These are phyloP conservation scores for Lagria hirta DNA, from an alignment of 2,888 invertebrate species.

Conservation along the genomic window DNA sequence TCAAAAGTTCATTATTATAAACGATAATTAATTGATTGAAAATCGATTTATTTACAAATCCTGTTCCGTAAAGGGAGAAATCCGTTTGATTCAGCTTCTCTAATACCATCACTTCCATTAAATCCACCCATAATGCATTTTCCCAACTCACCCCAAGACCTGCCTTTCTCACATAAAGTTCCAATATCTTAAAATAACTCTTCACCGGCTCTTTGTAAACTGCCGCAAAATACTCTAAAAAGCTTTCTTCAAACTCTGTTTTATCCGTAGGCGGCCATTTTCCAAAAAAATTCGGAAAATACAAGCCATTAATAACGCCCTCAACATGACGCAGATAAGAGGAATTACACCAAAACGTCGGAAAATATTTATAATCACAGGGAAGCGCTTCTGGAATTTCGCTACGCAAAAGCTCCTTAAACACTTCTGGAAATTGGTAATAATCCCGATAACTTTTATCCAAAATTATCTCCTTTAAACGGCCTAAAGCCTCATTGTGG, in stretches of 20 bases:
- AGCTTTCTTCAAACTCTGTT: constrained; percentile 54
- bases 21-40: constrained; percentile 55
- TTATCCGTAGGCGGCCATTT: constrained; percentile 55
- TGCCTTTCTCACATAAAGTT: constrained; percentile 48
- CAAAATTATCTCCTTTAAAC: constrained; percentile 61
- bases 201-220: constrained; percentile 56
- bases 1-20: constrained; percentile 60
- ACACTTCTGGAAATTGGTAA: constrained; percentile 66
- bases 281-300: constrained; percentile 57
- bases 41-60: constrained; percentile 40
- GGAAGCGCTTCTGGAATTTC: constrained; percentile 59
- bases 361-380: constrained; percentile 68
- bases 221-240: constrained; percentile 58
- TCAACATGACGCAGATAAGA: constrained; percentile 58
- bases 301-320: constrained; percentile 58
- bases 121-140: constrained; percentile 58
- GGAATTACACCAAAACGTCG: constrained; percentile 60
- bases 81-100: constrained; percentile 59
- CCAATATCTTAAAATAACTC: constrained; percentile 57
- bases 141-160: constrained; percentile 53
- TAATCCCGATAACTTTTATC: constrained; percentile 62
- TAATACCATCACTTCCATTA: constrained; percentile 59
- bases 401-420: constrained; percentile 58
- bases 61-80: constrained; percentile 38
- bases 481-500: constrained; percentile 68